Evolutionary conservation across 1,140 invertebrate species (phyloP).

Genomic region (Magallana gigas): DNA sequence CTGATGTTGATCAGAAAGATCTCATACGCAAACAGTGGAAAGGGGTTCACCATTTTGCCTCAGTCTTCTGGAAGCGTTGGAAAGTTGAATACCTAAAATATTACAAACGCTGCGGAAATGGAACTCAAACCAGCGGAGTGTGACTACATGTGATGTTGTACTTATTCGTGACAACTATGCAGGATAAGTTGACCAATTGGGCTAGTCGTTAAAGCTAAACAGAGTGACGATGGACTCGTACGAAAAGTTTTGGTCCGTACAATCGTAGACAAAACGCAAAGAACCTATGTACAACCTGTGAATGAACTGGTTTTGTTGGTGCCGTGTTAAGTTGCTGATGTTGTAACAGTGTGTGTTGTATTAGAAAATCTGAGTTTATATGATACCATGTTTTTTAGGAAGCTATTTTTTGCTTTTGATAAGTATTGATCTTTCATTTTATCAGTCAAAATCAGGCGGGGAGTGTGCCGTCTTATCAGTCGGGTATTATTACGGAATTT

Average conservation of each 20-base stretch:
- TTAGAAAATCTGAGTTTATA: not conserved
- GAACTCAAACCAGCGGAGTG: not conserved
- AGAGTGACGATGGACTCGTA: slow-evolving; percentile 26
- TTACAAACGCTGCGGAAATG: not conserved
- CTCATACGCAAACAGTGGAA: not conserved
- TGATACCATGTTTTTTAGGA: not conserved
- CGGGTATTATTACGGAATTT: not conserved
- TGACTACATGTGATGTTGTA: not conserved
- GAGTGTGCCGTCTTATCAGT: slow-evolving; percentile 24
- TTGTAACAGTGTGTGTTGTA: no score
- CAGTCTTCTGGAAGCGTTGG: slow-evolving; percentile 18
- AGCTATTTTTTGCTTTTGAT: not conserved
- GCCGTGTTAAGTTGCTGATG: no score
- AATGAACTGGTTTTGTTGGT: no score
- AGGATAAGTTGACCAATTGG: slow-evolving; percentile 27
- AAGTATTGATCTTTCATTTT: not conserved
- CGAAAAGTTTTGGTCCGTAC: slow-evolving; percentile 31
- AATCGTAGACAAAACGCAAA: not conserved
- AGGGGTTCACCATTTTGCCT: not conserved
- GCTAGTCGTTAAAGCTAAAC: slow-evolving; percentile 18
- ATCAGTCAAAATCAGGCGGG: not conserved
- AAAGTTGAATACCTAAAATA: slow-evolving; percentile 8
- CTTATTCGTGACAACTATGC: not conserved
- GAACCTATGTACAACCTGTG: no score
- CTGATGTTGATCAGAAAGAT: slow-evolving; percentile 25